Percentiles rank a stretch among this genome's conserved stretches.
These are phyloP conservation scores for Papilio dardanus DNA, from an alignment of 1,140 invertebrate genomes.

Conservation along the genomic window DNA sequence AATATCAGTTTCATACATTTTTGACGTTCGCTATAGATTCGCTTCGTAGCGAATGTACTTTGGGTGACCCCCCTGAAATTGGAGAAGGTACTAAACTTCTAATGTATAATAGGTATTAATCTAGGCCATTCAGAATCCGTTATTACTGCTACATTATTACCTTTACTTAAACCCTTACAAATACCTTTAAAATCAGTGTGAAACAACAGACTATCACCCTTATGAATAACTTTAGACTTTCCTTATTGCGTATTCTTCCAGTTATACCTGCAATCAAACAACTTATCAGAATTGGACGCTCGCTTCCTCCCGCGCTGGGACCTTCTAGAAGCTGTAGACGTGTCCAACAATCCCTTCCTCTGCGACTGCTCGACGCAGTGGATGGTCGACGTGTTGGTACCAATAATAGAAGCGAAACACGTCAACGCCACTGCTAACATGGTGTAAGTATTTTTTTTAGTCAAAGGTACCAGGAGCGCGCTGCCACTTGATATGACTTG, in stretches of 20 bases:
- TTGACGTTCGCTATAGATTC: too few species aligned
- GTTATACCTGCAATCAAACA: slow-evolving; percentile 87
- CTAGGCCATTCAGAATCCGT: too few species aligned
- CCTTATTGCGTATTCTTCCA: slow-evolving; percentile 53
- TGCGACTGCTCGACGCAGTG: slow-evolving; percentile 90
- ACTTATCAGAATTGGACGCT: slow-evolving; percentile 84
- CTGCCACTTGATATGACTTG: too few species aligned
- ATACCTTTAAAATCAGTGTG: not conserved
- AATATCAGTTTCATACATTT: too few species aligned
- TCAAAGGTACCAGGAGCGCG: not conserved
- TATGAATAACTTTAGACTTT: not conserved
- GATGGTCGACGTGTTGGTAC: slow-evolving; percentile 85
- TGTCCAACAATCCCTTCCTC: slow-evolving; percentile 87
- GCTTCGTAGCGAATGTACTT: too few species aligned
- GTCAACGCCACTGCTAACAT: slow-evolving; percentile 58
- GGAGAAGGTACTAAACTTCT: too few species aligned
- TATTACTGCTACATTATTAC: too few species aligned
- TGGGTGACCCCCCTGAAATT: too few species aligned
- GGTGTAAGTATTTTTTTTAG: slow-evolving; percentile 58
- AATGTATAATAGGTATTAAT: too few species aligned
- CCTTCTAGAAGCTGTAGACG: slow-evolving; percentile 84
- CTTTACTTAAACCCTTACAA: too few species aligned
- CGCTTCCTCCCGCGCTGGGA: slow-evolving; percentile 86
- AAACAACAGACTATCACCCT: not conserved
- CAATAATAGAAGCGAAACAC: slow-evolving; percentile 64